These are phyloP conservation scores for Petrophora chlorosata DNA, from an alignment of 2,888 invertebrate genomes.

Conservation along the genomic window DNA sequence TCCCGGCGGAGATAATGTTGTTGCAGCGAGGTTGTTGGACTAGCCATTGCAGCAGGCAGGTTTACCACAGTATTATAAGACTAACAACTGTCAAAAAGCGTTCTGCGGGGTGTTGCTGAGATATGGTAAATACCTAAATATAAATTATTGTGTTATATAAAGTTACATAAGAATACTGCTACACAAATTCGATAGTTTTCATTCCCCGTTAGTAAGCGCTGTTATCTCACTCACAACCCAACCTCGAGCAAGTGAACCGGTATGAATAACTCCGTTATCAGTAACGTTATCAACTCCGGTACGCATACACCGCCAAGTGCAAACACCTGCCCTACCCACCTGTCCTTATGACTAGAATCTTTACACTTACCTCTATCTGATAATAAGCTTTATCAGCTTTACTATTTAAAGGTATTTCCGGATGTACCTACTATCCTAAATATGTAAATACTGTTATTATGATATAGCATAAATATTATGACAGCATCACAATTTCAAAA, in stretches of 20 bases:
- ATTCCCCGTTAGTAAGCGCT: background rate
- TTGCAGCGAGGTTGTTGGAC: too few relatives aligned
- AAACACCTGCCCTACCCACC: conserved; percentile 76
- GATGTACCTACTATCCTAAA: conserved; percentile 7
- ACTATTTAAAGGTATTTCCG: conserved; percentile 26
- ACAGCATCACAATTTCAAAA: too few relatives aligned
- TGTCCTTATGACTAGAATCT: conserved; percentile 50
- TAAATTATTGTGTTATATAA: too few relatives aligned
- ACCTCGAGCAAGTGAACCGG: conserved; percentile 11
- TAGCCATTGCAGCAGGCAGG: too few relatives aligned
- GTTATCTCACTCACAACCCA: background rate
- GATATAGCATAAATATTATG: background rate
- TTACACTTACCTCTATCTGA: conserved; percentile 35
- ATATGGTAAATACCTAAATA: too few relatives aligned
- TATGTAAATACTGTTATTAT: background rate
- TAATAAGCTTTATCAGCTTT: conserved; percentile 20
- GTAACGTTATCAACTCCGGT: conserved; percentile 66
- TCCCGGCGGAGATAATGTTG: too few relatives aligned
- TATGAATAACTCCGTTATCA: conserved; percentile 44
- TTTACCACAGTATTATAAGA: too few relatives aligned
- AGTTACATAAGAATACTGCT: too few relatives aligned
- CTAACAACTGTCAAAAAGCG: too few relatives aligned
- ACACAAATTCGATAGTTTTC: background rate
- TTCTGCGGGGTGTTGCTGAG: too few relatives aligned
- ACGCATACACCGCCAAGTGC: conserved; percentile 70